A percentile compares a stretch with the other conserved stretches of the same genome.
phyloP scores from a whole-genome alignment of 23 tunicate species.

The Oikopleura dioica region DNA sequence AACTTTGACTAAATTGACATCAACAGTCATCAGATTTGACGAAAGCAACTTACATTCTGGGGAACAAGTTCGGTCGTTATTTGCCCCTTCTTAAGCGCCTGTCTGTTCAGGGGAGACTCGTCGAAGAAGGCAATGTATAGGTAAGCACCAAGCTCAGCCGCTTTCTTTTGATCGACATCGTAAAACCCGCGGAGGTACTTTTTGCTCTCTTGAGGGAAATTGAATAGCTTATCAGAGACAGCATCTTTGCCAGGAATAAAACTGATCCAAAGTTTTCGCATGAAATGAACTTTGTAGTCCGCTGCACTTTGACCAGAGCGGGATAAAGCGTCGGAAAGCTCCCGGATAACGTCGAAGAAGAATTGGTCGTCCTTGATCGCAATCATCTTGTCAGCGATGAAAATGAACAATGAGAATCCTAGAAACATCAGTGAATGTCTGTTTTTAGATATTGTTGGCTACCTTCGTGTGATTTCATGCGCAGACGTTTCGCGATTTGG shows the following conservation, averaged over 20 bases:
- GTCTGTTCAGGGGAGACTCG: background rate
- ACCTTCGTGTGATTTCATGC: conserved; percentile 63
- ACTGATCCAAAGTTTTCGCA: conserved; percentile 83
- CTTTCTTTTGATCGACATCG: conserved; percentile 45
- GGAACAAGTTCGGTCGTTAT: background rate
- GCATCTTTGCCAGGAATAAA: conserved; percentile 73
- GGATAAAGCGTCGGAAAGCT: conserved; percentile 25
- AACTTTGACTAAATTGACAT: background rate
- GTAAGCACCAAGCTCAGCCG: conserved; percentile 41
- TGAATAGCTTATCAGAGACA: conserved; percentile 71
- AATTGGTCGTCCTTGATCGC: conserved; percentile 73
- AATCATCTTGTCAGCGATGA: conserved; percentile 83
- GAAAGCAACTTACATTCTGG: background rate
- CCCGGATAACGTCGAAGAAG: conserved; percentile 86
- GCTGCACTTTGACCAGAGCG: background rate
- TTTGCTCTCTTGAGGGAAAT: conserved; percentile 57
- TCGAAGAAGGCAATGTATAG: conserved; percentile 19
- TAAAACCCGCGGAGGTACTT: conserved; percentile 66
- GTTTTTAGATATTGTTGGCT: too few species aligned
- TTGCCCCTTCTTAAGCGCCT: background rate
- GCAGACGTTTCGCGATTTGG: conserved; percentile 55
- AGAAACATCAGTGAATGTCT: too few species aligned
- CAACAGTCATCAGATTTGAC: too few species aligned
- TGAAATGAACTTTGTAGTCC: conserved; percentile 42
- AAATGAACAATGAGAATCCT: conserved; percentile 78